phyloP scores from a whole-genome alignment of 2,113 vertebrate species.

The Cryptoleucopteryx plumbea region DNA sequence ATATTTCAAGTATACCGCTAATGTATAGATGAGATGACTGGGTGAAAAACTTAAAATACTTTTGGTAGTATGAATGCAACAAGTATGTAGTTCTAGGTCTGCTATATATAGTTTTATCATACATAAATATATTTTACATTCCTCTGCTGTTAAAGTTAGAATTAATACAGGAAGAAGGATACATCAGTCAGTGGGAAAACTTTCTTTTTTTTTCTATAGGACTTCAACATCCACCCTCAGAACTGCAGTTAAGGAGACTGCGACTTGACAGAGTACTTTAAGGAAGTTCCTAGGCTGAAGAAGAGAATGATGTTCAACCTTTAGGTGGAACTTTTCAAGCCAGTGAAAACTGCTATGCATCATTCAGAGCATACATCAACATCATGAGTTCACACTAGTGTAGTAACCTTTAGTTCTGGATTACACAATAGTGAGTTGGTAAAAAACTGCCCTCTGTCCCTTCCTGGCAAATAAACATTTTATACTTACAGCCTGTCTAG shows the following conservation, averaged over 20 bases:
- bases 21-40: background rate
- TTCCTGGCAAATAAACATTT: background rate
- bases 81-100: background rate
- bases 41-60: background rate
- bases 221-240: background rate
- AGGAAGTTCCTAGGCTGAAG: background rate
- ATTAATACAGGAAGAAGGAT: background rate
- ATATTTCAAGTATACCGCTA: fast-evolving
- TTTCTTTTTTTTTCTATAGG: background rate
- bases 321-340: background rate
- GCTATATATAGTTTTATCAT: background rate
- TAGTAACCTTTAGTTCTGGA: background rate
- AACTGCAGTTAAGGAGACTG: background rate
- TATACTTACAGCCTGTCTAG: conserved; percentile 89
- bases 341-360: background rate
- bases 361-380: background rate
- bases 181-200: background rate
- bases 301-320: fast-evolving
- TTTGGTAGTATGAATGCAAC: background rate
- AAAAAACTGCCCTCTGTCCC: background rate
- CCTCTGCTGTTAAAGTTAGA: background rate
- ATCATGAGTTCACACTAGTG: background rate
- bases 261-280: background rate
- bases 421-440: background rate
- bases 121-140: background rate